A percentile compares a stretch with the other conserved stretches of the same genome.
These are phyloP conservation scores for Trichonephila inaurata DNA, from an alignment of 1,140 invertebrate species.

Conservation along the genomic window DNA sequence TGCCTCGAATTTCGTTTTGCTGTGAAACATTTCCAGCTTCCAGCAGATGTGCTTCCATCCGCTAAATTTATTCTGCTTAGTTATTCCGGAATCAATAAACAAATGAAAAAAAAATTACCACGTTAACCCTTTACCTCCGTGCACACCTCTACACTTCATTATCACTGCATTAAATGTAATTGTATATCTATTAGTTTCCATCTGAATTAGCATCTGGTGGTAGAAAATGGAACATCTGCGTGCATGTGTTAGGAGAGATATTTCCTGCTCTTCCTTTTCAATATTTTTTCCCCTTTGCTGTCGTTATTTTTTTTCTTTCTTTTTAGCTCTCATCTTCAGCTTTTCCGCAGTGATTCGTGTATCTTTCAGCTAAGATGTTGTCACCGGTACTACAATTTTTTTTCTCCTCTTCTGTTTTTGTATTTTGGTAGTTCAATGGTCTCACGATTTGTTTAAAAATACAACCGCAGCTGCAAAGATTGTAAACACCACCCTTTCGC, in stretches of 20 bases:
- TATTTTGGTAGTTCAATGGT: slow-evolving; percentile 60
- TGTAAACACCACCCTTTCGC: slow-evolving; percentile 64
- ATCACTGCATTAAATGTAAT: slow-evolving; percentile 67
- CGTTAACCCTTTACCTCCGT: slow-evolving; percentile 48
- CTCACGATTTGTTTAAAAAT: slow-evolving; percentile 32
- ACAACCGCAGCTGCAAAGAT: slow-evolving; percentile 49
- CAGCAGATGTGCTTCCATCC: slow-evolving; percentile 17
- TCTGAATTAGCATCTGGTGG: slow-evolving; percentile 59
- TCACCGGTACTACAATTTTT: slow-evolving; percentile 8
- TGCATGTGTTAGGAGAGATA: slow-evolving; percentile 10
- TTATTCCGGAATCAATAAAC: slow-evolving; percentile 25
- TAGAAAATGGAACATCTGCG: slow-evolving; percentile 65
- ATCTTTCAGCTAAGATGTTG: slow-evolving; percentile 46
- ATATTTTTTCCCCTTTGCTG: slow-evolving; percentile 3
- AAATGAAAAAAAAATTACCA: background rate
- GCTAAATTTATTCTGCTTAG: slow-evolving; percentile 26
- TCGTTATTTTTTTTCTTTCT: background rate
- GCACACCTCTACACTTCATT: slow-evolving; percentile 58
- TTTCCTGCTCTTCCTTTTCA: slow-evolving; percentile 46
- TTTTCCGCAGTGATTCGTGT: slow-evolving; percentile 45
- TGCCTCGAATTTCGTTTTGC: background rate
- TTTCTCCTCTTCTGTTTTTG: background rate
- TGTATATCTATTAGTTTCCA: slow-evolving; percentile 49
- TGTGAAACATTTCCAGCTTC: background rate
- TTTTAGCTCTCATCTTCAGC: background rate